Evolutionary conservation across 2,888 invertebrate genomes (phyloP).

Genomic region (Ctenicera cuprea): DNA sequence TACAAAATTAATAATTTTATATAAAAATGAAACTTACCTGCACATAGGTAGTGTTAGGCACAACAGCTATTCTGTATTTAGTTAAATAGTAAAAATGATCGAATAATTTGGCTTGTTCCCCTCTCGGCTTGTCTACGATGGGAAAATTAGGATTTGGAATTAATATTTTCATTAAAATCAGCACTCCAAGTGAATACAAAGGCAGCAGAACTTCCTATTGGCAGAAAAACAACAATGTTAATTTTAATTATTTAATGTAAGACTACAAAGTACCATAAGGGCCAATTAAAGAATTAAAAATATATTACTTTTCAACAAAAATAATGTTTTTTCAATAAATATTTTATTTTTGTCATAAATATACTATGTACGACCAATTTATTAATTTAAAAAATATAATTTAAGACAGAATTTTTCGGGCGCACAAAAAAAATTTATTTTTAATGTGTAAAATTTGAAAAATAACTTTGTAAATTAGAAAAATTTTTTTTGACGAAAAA

Average conservation of each 20-base stretch:
- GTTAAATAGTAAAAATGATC: conserved; percentile 75
- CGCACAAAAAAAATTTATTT: too few relatives aligned
- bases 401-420: too few relatives aligned
- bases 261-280: too few relatives aligned
- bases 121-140: conserved; percentile 79
- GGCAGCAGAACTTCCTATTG: conserved; percentile 86
- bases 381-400: too few relatives aligned
- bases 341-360: too few relatives aligned
- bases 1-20: background rate
- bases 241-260: background rate
- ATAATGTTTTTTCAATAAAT: too few relatives aligned
- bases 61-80: conserved; percentile 81
- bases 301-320: too few relatives aligned
- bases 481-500: too few relatives aligned
- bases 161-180: conserved; percentile 83
- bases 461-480: too few relatives aligned
- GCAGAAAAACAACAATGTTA: conserved; percentile 37
- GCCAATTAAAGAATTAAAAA: too few relatives aligned
- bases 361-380: too few relatives aligned
- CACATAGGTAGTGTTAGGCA: conserved; percentile 78
- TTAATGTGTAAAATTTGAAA: too few relatives aligned
- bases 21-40: conserved; percentile 64
- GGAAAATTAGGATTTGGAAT: conserved; percentile 87
- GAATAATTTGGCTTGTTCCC: conserved; percentile 75
- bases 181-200: conserved; percentile 83